phyloP scores from a whole-genome alignment of 2,113 vertebrate species.

The Tylochromis polylepis region DNA sequence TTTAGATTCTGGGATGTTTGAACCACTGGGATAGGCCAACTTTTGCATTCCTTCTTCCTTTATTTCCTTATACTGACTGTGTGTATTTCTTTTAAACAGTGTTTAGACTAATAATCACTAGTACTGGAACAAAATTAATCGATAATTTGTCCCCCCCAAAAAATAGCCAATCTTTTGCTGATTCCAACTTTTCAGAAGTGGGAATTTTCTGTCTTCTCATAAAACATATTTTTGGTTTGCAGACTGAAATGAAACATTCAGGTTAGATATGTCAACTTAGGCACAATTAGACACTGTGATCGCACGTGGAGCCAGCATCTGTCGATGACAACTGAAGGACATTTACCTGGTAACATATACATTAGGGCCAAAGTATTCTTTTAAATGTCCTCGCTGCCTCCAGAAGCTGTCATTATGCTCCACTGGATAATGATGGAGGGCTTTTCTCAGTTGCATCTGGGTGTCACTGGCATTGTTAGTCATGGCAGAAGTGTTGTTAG shows the following conservation, averaged over 20 bases:
- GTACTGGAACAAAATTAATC: neutral
- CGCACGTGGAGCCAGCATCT: neutral
- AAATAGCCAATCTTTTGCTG: neutral
- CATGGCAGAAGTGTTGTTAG: slow-evolving; percentile 27
- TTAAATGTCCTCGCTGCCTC: neutral
- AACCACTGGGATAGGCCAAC: neutral
- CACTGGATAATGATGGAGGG: neutral
- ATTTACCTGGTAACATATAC: neutral
- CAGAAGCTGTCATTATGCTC: neutral
- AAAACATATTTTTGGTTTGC: neutral
- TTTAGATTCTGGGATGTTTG: neutral
- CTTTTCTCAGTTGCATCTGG: neutral
- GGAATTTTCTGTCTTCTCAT: neutral
- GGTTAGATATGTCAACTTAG: neutral
- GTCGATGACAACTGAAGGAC: neutral
- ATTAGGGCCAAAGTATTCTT: neutral
- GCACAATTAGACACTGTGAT: neutral
- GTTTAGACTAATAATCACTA: neutral
- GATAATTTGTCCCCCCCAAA: neutral
- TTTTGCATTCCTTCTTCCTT: neutral
- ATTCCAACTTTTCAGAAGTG: neutral
- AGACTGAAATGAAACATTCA: neutral
- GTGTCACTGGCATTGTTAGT: slow-evolving; percentile 15
- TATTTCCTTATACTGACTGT: neutral
- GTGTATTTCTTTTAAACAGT: neutral